These are phyloP conservation scores for Spondyliosoma cantharus DNA, from an alignment of 2,797 vertebrate species.

Conservation along the genomic window DNA sequence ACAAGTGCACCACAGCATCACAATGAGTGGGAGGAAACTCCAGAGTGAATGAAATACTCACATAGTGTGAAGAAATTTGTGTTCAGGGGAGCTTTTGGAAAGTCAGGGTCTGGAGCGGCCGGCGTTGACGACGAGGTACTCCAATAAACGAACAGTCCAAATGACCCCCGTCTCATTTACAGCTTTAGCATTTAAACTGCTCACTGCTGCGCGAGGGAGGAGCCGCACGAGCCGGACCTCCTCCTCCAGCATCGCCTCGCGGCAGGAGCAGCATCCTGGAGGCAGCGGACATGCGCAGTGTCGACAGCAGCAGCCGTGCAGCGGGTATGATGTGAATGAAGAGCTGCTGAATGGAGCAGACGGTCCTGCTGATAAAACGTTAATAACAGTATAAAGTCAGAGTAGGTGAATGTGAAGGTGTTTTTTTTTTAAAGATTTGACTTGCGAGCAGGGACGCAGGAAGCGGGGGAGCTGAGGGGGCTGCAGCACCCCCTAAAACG, in stretches of 20 bases:
- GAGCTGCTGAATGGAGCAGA: not conserved
- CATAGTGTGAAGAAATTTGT: slow-evolving; percentile 60
- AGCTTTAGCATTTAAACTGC: slow-evolving; percentile 82
- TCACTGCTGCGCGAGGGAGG: slow-evolving; percentile 70
- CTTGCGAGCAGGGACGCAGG: not conserved
- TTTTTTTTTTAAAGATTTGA: not conserved
- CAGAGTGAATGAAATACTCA: slow-evolving; percentile 71
- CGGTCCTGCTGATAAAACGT: not conserved
- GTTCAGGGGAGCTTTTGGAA: slow-evolving; percentile 59
- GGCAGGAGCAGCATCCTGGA: slow-evolving; percentile 2
- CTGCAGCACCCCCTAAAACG: no score
- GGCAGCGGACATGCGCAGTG: slow-evolving; percentile 71
- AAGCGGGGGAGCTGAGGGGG: no score
- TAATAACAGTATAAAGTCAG: not conserved
- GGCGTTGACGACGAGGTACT: slow-evolving; percentile 79
- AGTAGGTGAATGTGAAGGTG: not conserved
- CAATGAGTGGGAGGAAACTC: rapidly evolving
- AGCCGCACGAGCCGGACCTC: slow-evolving; percentile 54
- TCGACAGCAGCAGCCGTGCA: not conserved
- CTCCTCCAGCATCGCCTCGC: slow-evolving; percentile 49
- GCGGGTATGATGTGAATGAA: slow-evolving; percentile 4
- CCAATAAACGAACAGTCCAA: slow-evolving; percentile 85
- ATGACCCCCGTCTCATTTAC: slow-evolving; percentile 72
- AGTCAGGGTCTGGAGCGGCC: slow-evolving; percentile 77
- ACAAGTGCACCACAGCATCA: slow-evolving; percentile 59